phyloP scores from a whole-genome alignment of 2,888 invertebrate genomes.

The Caenorhabditis imperialis region DNA sequence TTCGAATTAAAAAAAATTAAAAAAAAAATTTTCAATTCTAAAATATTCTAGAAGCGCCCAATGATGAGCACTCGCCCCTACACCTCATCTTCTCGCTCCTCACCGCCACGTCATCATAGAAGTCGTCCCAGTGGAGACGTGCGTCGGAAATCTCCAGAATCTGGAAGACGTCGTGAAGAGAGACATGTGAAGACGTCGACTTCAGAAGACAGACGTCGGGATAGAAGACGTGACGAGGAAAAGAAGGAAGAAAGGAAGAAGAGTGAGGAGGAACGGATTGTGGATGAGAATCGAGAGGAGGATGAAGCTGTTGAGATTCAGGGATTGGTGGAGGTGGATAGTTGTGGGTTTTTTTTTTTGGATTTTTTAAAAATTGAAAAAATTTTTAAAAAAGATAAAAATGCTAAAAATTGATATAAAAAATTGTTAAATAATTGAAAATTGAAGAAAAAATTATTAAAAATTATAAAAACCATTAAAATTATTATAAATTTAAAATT shows the following conservation, averaged over 20 bases:
- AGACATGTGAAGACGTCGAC: constrained; percentile 12
- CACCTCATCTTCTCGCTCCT: too few relatives aligned
- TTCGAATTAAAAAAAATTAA: too few relatives aligned
- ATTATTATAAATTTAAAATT: too few relatives aligned
- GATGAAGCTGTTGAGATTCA: constrained; percentile 28
- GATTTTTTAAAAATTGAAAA: too few relatives aligned
- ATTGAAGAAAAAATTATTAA: too few relatives aligned
- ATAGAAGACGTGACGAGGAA: constrained; percentile 11
- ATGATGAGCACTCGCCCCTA: background rate
- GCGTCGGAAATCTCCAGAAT: background rate
- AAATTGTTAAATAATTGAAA: too few relatives aligned
- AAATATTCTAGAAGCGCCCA: too few relatives aligned
- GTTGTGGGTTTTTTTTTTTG: constrained; percentile 43
- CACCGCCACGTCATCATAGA: too few relatives aligned
- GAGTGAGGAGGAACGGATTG: constrained; percentile 11
- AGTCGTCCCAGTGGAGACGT: background rate
- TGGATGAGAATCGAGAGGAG: constrained; percentile 31
- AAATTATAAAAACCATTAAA: too few relatives aligned
- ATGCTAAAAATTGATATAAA: too few relatives aligned
- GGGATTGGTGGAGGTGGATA: constrained; percentile 57
- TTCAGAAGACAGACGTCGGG: constrained; percentile 4
- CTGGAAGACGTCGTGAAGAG: constrained; percentile 3
- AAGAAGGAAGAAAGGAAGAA: constrained; percentile 7
- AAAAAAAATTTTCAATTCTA: too few relatives aligned
- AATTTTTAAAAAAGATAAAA: too few relatives aligned